phyloP scores from a whole-genome alignment of 2,888 invertebrate genomes.

The Rhaphigaster nebulosa region DNA sequence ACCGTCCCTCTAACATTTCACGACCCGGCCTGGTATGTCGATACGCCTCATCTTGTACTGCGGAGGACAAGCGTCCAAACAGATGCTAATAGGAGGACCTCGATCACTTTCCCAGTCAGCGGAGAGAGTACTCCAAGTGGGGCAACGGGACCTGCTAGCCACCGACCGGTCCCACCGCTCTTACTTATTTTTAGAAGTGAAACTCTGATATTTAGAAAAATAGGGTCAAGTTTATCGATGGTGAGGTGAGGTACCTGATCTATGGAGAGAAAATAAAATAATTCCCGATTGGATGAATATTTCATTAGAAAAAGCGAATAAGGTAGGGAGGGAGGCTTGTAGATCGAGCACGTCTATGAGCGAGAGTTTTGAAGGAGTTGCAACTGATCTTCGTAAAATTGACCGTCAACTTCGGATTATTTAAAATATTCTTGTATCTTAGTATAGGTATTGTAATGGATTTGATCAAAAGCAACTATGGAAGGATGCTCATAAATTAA shows the following conservation, averaged over 20 bases:
- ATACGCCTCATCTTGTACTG: background rate
- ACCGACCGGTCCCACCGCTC: constrained; percentile 25
- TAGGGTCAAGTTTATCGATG: constrained; percentile 26
- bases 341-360: background rate
- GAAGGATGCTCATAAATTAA: no score
- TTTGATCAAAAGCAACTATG: no score
- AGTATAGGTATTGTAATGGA: no score
- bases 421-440: no score
- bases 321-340: background rate
- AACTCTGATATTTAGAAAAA: constrained; percentile 12
- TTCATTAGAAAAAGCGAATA: background rate
- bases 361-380: no score
- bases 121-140: constrained; percentile 24
- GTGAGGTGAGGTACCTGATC: background rate
- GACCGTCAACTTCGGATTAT: no score
- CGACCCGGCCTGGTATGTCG: constrained; percentile 29
- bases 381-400: no score
- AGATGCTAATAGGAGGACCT: background rate
- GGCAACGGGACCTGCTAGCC: background rate
- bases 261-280: background rate
- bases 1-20: background rate
- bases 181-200: constrained; percentile 56
- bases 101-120: constrained; percentile 36
- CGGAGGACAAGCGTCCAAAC: background rate
- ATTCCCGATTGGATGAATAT: background rate